A percentile compares a stretch with the other conserved stretches of the same genome.
phyloP scores from a whole-genome alignment of 2,888 invertebrate genomes.

The Shargacucullia verbasci region DNA sequence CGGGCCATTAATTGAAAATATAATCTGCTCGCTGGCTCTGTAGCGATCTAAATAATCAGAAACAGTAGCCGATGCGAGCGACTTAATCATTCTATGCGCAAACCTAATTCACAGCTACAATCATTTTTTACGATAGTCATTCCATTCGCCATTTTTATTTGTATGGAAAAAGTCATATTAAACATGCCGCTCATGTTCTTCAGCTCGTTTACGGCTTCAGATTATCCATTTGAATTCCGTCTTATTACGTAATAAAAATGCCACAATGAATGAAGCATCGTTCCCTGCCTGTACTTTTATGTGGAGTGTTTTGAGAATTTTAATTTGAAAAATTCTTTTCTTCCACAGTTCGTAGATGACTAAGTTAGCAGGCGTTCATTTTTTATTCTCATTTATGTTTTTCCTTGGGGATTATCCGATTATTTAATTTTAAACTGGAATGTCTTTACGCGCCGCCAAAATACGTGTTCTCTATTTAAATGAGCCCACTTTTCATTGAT shows the following conservation, averaged over 20 bases:
- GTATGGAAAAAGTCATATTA: constrained; percentile 71
- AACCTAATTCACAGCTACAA: constrained; percentile 57
- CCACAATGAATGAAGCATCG: constrained; percentile 73
- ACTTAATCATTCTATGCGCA: constrained; percentile 41
- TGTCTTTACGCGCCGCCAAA: constrained; percentile 16
- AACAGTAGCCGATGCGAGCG: constrained; percentile 2
- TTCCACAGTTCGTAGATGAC: constrained; percentile 40
- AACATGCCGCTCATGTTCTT: constrained; percentile 72
- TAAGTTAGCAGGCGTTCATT: constrained; percentile 44
- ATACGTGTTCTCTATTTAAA: constrained; percentile 22
- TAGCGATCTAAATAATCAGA: constrained; percentile 1
- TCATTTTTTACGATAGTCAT: constrained; percentile 47
- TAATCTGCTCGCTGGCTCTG: constrained; percentile 6
- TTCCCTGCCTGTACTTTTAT: constrained; percentile 64
- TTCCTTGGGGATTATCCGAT: constrained; percentile 35
- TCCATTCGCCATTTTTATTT: constrained; percentile 63
- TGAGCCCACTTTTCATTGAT: constrained; percentile 6
- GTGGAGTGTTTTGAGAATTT: constrained; percentile 73
- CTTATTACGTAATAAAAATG: constrained; percentile 81
- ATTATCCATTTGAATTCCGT: constrained; percentile 78
- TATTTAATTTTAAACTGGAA: constrained; percentile 30
- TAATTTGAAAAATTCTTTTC: constrained; percentile 70
- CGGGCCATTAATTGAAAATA: constrained; percentile 6
- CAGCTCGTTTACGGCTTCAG: constrained; percentile 73
- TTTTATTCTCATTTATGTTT: constrained; percentile 48